phyloP scores from a whole-genome alignment of 2,797 vertebrate species.

The Cryptoblepharus egeriae region DNA sequence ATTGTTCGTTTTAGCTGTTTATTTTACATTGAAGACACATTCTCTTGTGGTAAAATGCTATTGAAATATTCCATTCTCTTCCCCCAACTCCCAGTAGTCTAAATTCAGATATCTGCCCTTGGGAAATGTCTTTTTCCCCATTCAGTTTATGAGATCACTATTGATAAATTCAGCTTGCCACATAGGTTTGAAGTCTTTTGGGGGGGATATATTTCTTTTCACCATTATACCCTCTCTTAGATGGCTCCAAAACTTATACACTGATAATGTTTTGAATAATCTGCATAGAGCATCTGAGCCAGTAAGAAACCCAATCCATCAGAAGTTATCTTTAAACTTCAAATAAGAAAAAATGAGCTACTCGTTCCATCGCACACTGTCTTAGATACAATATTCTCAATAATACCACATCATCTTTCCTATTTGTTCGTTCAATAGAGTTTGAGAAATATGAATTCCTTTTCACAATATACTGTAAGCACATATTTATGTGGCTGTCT shows the following conservation, averaged over 20 bases:
- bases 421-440: slow-evolving; percentile 2
- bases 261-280: slow-evolving; percentile 21
- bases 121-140: not conserved
- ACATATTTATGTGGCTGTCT: not conserved
- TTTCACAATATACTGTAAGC: not conserved
- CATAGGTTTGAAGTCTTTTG: slow-evolving; percentile 3
- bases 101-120: slow-evolving; percentile 13
- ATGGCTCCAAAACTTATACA: not conserved
- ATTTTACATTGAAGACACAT: not conserved
- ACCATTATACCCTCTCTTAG: slow-evolving; percentile 26
- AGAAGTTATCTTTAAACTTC: not conserved
- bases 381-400: not conserved
- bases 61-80: not conserved
- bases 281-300: not conserved
- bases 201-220: slow-evolving; percentile 28
- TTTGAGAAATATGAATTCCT: slow-evolving; percentile 20
- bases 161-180: slow-evolving; percentile 21
- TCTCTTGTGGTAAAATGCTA: slow-evolving; percentile 22
- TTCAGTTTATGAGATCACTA: slow-evolving; percentile 21
- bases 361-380: slow-evolving; percentile 4
- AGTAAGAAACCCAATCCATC: slow-evolving; percentile 7
- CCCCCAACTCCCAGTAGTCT: not conserved
- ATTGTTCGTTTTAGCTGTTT: slow-evolving; percentile 12
- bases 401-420: not conserved
- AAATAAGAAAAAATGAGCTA: slow-evolving; percentile 10